Percentiles rank a stretch among this genome's conserved stretches.
Conservation (phyloP, 2,888 invertebrate genomes). For the Artemia sinica region DNA sequence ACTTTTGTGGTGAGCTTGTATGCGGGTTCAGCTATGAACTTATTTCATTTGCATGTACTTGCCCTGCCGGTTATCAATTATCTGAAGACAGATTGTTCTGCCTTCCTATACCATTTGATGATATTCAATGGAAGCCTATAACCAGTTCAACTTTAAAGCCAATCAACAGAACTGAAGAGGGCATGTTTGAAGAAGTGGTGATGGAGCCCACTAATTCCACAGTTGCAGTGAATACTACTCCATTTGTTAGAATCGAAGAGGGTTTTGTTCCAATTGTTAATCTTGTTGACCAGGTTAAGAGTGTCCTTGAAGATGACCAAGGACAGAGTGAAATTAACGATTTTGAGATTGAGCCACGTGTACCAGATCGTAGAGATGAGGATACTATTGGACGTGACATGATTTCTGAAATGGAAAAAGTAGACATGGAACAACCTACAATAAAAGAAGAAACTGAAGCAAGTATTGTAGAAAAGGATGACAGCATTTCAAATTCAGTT, state of each 20-base stretch:
- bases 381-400: no score
- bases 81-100: background rate
- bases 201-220: background rate
- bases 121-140: background rate
- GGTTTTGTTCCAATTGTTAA: slow-evolving; percentile 3
- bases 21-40: slow-evolving; percentile 4
- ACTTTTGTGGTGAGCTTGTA: background rate
- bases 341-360: background rate
- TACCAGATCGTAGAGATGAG: background rate
- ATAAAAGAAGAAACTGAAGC: no score
- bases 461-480: no score
- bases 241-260: background rate
- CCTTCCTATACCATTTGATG: background rate
- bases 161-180: background rate
- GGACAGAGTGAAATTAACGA: background rate
- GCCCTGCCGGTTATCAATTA: background rate
- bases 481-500: no score
- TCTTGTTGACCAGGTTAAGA: background rate
- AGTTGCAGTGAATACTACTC: background rate
- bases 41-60: background rate
- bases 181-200: background rate
- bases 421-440: no score
- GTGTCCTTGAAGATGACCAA: background rate
- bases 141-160: background rate
- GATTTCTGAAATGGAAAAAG: no score